These are phyloP conservation scores for Apodemia hepburni DNA, from an alignment of 2,888 invertebrate species.

Conservation along the genomic window DNA sequence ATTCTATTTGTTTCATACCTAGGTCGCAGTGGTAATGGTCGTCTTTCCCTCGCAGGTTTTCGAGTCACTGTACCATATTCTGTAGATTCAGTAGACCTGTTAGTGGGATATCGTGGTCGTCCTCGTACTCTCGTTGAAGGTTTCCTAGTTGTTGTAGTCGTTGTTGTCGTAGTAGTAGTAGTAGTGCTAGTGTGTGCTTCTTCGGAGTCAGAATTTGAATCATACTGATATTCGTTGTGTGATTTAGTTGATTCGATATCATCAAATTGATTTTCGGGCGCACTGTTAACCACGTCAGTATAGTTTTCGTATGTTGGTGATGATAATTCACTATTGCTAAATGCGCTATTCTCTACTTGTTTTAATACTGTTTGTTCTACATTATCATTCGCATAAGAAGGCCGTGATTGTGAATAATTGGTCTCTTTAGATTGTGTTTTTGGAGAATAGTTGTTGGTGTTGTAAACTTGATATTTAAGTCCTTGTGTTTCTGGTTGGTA, in stretches of 20 bases:
- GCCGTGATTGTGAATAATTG: conserved; percentile 27
- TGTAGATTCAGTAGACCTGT: conserved; percentile 53
- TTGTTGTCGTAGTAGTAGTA: conserved; percentile 50
- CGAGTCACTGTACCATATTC: conserved; percentile 66
- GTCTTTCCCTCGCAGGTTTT: conserved; percentile 74
- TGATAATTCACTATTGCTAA: conserved; percentile 43
- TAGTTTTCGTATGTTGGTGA: conserved; percentile 39
- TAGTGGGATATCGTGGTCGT: conserved; percentile 64
- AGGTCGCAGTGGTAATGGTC: conserved; percentile 57
- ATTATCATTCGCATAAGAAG: conserved; percentile 32
- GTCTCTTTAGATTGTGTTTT: conserved; percentile 41
- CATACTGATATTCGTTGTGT: conserved; percentile 48
- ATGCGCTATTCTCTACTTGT: conserved; percentile 41
- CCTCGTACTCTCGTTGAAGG: conserved; percentile 53
- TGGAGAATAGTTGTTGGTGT: conserved; percentile 47
- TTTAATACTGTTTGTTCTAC: conserved; percentile 31
- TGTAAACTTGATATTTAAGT: conserved; percentile 50
- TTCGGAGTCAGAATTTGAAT: conserved; percentile 41
- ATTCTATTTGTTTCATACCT: conserved; percentile 66
- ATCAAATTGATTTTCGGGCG: conserved; percentile 37
- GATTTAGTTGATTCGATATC: conserved; percentile 42
- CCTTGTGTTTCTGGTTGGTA: conserved; percentile 55
- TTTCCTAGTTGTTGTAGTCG: conserved; percentile 59
- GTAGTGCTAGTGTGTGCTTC: conserved; percentile 41
- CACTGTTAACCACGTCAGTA: conserved; percentile 41